Evolutionary conservation across 2,113 vertebrate genomes (phyloP), one percentile per base, ranked within the genome.

Genomic region (Percina caprodes): DNA sequence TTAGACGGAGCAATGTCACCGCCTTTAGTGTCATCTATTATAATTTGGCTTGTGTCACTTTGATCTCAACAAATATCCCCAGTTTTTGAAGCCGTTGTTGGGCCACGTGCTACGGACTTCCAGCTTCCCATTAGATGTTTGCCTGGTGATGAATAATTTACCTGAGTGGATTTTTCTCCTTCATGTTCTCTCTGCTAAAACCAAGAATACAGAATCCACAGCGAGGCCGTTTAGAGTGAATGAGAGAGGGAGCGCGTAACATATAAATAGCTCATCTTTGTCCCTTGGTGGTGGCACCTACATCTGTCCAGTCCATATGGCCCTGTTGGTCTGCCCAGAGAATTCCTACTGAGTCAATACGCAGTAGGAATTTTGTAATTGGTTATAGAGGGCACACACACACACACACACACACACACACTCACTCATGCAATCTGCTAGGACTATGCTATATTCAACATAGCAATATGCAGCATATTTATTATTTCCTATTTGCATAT

Each of bases 61-160:
- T 92, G 90, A 92, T 92, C 85, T 82, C 69, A 72, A 91, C 89
- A 92, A 92, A 93, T 91, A 91, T 74, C 35, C 35, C 85, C 19
- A 5, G 49, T 87, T 77, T 82, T 83, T 78, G 69, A 79, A 79
- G 72, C 69, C 19, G 80, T 82, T 82, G 85, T 90, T 79, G 68
- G 59, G 59, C 55, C 65, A 85, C 48, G 46, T 81, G 79, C 82
- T 86, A 69, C 76, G 79, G 78, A 71, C 77, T 78, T 58, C 51
- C 51, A 74, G 84, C 81, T 81, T 82, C 65, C 62, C 73, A 66
- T 82, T 42, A 86, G 84, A 78, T 83, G 30, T 51, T 74, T 71
- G 55, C 10, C 56, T 75, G 75, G 69, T 79, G 52, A 86, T 89
- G 81, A 86, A 89, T 89, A 86, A 86, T 89, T 89, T 71, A 89